Evolutionary conservation across 2,113 vertebrate genomes (phyloP), one percentile per base, ranked within the genome.

Genomic region (Eurystomus gularis): DNA sequence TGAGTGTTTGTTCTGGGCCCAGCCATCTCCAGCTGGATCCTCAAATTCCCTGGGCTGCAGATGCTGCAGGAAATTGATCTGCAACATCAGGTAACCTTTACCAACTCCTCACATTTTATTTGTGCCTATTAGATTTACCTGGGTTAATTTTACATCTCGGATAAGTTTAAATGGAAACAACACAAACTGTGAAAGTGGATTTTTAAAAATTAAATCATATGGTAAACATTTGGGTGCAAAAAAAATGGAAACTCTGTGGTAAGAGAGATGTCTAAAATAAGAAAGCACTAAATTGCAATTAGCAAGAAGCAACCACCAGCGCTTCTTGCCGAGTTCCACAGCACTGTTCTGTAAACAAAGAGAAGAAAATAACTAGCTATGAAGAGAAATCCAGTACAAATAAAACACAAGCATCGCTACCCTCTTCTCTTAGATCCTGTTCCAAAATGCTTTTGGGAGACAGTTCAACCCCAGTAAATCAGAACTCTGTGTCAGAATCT

Each of bases 311-410:
- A 83, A 14, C 26, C 3, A 3, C 9, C 54, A 44, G 25, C 40
- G 9, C 40, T 68, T 18, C n/a, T n/a, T n/a, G 83, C 96, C 28
- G 10, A 99, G 92, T 31, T 97, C 97, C 76, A 94, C 98, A 93
- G 98, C 97, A 11, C 94, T 75, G 31, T 97, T 98, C 99, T 99
- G 96, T 82, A 97, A 96, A 86, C 26, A 69, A 96, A 97, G 42
- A 17, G 37, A 92, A 82, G 15, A 35, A 65, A 94, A 93, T 86
- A 24, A 92, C 11, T 29, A 94, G 49, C 10, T 69, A 16, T 2
- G 8, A 91, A 44, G 16, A 55, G 55, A 90, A 54, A 70, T 2
- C 65, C 49, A 48, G 13, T n/a, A 46, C 13, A 37, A 68, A 88
- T 35, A 76, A 93, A 65, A 46, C 25, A 81, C 19, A 93, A 54